Evolutionary conservation across 2,797 vertebrate species (phyloP), one percentile per base, ranked within the genome.

Genomic region (Eutrigla gurnardus): DNA sequence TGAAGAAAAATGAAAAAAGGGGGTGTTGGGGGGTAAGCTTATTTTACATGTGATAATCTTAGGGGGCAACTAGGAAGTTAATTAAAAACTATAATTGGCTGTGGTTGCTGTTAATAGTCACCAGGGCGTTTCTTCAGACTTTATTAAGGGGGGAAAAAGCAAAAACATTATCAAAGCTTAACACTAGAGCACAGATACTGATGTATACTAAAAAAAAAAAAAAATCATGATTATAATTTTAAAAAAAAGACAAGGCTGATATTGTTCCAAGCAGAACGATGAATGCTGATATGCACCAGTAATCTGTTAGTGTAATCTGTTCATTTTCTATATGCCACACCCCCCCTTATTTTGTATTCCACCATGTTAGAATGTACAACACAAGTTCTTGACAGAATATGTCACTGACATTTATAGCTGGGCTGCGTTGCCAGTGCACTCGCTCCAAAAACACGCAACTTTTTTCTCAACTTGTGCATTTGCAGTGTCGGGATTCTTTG

Each of bases 41-140:
- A 94, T 93, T 95, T 93, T 95, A 93, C 94, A 93, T 94, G 93
- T 86, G 93, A 95, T 95, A 94, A 95, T 95, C 94, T 94, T 90
- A 91, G 85, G 92, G 25, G 93, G 91, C 92, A 94, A 95, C 92
- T 91, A 93, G 90, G 93, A 95, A 95, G 93, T 96, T 95, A 95
- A 96, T 96, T 95, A 95, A 95, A 95, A 95, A 93, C 92, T 94
- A 94, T 95, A 96, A 96, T 95, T 96, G 95, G 92, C 92, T 93
- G 86, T 92, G 93, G 91, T 92, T 91, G 85, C 91, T 92, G 89
- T 93, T 95, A 93, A 94, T 93, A 93, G 93, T 93, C 91, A 90
- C 85, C 80, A 90, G 89, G 91, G 91, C 86, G 83, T 93, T 92
- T 84, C 87, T 91, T 86, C 84, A 86, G 86, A 91, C 89, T 93